phyloP scores from a whole-genome alignment of 2,888 invertebrate genomes.

The Oscheius sp. region DNA sequence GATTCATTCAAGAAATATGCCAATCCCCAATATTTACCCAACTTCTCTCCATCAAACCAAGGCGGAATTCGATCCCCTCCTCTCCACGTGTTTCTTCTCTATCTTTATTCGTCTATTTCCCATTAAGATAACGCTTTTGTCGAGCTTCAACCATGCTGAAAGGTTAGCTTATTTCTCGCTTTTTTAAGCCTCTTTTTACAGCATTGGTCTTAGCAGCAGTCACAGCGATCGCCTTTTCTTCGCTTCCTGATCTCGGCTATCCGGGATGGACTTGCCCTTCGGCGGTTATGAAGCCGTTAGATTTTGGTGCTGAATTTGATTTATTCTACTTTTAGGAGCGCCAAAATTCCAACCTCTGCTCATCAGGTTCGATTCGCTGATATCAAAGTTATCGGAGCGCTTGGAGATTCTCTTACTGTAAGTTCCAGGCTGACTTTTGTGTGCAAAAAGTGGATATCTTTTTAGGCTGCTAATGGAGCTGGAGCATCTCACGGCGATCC shows the following conservation, averaged over 20 bases:
- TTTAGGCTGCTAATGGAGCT: slow-evolving; percentile 60
- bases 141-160: slow-evolving; percentile 12
- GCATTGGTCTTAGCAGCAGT: neutral
- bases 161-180: neutral
- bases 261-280: slow-evolving; percentile 49
- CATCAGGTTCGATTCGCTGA: slow-evolving; percentile 53
- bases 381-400: slow-evolving; percentile 55
- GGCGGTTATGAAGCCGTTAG: slow-evolving; percentile 19
- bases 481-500: slow-evolving; percentile 54
- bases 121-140: slow-evolving; percentile 6
- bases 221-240: slow-evolving; percentile 14
- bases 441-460: neutral
- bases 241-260: slow-evolving; percentile 44
- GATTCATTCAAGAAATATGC: neutral
- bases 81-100: neutral
- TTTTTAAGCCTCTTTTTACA: too few species aligned
- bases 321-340: slow-evolving; percentile 39
- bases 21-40: too few species aligned
- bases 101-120: neutral
- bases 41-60: too few species aligned
- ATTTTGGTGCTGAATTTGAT: slow-evolving; percentile 3
- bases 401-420: slow-evolving; percentile 58
- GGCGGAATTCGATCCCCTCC: neutral
- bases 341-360: slow-evolving; percentile 71
- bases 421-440: slow-evolving; percentile 6